Evolutionary conservation across 2,797 vertebrate species (phyloP), one percentile per base, ranked within the genome.

Genomic region (Neosilurus mollespiculum): DNA sequence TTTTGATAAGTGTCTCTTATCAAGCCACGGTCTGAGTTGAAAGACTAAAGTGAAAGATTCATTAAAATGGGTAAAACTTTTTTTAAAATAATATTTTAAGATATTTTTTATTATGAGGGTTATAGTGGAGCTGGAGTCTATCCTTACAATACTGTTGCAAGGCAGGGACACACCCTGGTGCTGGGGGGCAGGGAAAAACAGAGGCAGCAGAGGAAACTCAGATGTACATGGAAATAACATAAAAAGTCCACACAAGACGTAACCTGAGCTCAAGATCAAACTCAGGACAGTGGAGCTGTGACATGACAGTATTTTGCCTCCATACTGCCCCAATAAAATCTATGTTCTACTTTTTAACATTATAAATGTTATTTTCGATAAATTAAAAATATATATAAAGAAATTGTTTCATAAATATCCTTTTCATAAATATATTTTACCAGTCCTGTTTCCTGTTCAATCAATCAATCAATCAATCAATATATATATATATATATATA

Each of bases 1-100:
- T 77, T 86, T 86, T 88, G 65, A 88, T 76, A 88, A 82, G 82
- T 84, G 83, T 88, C 84, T 87, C 73, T 80, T 80, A 80, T 83
- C 83, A 84, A 79, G 75, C 82, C 75, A 75, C 53, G 79, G 72
- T 85, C 81, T 82, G 81, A 65, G 65, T 69, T 78, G 64, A 76
- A 37, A 76, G 58, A 59, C 43, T 69, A 26, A 43, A 66, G 54
- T 77, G 16, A 75, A 86, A 43, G 37, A 82, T 78, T 82, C 53
- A 54, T 79, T 72, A 75, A 82, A 43, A 79, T 67, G 56, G 43
- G 67, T 43, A 62, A 37, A 34, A 67, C 8, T 24, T 81, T 62
- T 30, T 81, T 30, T 49, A 22, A 72, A 26, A 43, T 0, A 43
- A 43, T 43, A 43, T 43, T 43, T 43, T 43, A 8, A 43, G 43